phyloP scores from a whole-genome alignment of 2,797 vertebrate genomes.

The Chaenodraco wilsoni region DNA sequence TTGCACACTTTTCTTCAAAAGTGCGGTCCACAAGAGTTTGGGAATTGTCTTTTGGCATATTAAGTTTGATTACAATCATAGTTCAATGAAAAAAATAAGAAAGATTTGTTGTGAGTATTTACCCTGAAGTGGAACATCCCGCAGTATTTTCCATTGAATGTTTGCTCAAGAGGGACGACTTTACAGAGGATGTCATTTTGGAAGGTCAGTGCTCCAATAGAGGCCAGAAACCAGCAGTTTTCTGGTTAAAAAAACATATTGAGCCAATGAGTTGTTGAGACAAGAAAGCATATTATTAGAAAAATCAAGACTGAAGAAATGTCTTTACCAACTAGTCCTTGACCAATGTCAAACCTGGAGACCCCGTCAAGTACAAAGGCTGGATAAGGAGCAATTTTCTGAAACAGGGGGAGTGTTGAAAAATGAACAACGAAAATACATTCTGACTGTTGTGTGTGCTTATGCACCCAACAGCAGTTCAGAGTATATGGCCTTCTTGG shows the following conservation, averaged over 20 bases:
- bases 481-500: too few species aligned
- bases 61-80: too few species aligned
- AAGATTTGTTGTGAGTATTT: slow-evolving; percentile 11
- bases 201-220: slow-evolving; percentile 81
- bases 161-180: slow-evolving; percentile 75
- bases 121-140: slow-evolving; percentile 85
- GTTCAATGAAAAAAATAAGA: neutral
- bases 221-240: slow-evolving; percentile 86
- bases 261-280: neutral
- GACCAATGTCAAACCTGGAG: slow-evolving; percentile 82
- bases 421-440: neutral
- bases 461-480: too few species aligned
- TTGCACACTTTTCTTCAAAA: too few species aligned
- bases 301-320: too few species aligned
- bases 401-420: slow-evolving; percentile 27
- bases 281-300: too few species aligned
- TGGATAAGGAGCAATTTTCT: slow-evolving; percentile 70
- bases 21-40: neutral
- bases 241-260: slow-evolving; percentile 52
- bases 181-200: slow-evolving; percentile 50
- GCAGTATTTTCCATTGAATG: slow-evolving; percentile 70
- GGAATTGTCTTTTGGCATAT: neutral
- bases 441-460: too few species aligned
- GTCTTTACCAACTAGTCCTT: slow-evolving; percentile 76
- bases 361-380: slow-evolving; percentile 69